Evolutionary conservation across 2,113 vertebrate species (phyloP).

Genomic region (Myrmecobius fasciatus): DNA sequence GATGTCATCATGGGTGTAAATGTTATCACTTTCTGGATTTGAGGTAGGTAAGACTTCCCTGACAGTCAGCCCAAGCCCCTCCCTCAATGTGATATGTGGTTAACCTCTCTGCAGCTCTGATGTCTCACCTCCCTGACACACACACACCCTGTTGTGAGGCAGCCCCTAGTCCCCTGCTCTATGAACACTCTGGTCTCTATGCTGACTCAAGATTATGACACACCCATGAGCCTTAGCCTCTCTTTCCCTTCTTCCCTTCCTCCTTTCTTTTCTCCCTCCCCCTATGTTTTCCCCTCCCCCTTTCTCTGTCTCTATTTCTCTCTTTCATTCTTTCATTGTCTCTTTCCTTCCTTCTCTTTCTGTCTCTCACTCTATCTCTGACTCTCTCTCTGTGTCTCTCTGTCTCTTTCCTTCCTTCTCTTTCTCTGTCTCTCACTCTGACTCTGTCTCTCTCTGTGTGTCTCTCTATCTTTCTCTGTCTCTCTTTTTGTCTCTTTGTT

Average conservation of each 20-base stretch:
- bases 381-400: neutral
- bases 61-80: neutral
- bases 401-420: neutral
- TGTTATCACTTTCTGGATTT: conserved; percentile 39
- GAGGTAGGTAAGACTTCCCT: conserved; percentile 19
- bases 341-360: neutral
- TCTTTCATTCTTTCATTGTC: too few relatives aligned
- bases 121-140: neutral
- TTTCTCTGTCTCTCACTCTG: neutral
- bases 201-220: conserved; percentile 24
- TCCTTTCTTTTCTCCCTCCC: neutral
- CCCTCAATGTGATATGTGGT: neutral
- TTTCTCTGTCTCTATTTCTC: neutral
- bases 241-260: neutral
- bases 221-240: neutral
- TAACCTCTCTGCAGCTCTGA: neutral
- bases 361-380: too few relatives aligned
- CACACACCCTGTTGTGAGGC: neutral
- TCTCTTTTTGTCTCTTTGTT: too few relatives aligned
- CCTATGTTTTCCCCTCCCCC: neutral
- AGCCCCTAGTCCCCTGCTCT: neutral
- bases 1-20: neutral
- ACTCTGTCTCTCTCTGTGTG: neutral
- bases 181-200: neutral
- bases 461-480: too few relatives aligned